Percentiles rank a stretch among this genome's conserved stretches.
Evolutionary conservation across 2,113 vertebrate species (phyloP).

Genomic region (Phyllostomus discolor): DNA sequence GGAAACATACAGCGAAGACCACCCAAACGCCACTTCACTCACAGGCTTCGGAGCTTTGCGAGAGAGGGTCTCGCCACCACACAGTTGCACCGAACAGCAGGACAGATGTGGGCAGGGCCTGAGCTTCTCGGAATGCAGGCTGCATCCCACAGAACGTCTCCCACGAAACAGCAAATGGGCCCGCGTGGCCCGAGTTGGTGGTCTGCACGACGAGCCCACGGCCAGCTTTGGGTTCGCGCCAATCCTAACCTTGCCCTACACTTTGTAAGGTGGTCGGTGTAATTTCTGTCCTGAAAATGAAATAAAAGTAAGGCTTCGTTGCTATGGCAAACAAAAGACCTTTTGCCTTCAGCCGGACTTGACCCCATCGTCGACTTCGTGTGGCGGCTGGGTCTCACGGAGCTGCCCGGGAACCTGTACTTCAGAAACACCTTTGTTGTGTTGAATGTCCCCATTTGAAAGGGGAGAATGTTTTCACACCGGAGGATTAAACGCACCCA

Average conservation of each 20-base stretch:
- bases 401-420: background rate
- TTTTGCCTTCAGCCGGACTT: background rate
- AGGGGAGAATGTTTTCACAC: background rate
- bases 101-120: background rate
- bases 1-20: background rate
- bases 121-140: background rate
- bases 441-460: conserved; percentile 44
- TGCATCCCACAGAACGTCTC: background rate
- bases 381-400: background rate
- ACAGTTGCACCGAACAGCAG: background rate
- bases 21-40: background rate
- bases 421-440: conserved; percentile 32
- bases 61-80: background rate
- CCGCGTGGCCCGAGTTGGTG: background rate
- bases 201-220: background rate
- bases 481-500: conserved; percentile 44
- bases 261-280: background rate
- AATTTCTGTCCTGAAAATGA: background rate
- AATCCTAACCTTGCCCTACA: background rate
- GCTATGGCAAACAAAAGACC: background rate
- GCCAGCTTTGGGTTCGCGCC: background rate
- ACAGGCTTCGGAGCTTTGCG: background rate
- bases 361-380: background rate
- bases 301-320: background rate
- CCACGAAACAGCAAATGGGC: conserved; percentile 12